Percentiles rank a stretch among this genome's conserved stretches.
phyloP scores from a whole-genome alignment of 92 coral and sea anemone genomes.

The Zoanthus sociatus region DNA sequence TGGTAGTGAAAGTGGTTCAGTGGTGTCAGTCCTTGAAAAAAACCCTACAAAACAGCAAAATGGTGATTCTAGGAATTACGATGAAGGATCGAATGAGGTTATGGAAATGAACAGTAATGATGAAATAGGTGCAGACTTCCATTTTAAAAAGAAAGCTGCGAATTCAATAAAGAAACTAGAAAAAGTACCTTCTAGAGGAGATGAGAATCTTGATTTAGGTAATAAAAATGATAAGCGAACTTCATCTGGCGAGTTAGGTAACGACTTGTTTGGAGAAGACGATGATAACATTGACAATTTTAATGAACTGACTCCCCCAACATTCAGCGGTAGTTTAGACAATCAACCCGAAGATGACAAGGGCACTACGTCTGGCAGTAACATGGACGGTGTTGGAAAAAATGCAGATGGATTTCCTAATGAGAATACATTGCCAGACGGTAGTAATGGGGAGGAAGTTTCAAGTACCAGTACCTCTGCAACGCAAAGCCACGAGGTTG shows the following conservation, averaged over 20 bases:
- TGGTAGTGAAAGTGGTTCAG: too few relatives aligned
- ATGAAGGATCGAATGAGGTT: background rate
- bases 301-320: background rate
- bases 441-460: background rate
- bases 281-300: background rate
- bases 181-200: background rate
- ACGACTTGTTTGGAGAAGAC: conserved; percentile 15
- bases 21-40: too few relatives aligned
- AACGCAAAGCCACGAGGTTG: background rate
- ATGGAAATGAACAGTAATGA: background rate
- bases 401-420: background rate
- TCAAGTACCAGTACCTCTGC: background rate
- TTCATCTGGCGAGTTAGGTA: background rate
- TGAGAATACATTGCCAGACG: background rate
- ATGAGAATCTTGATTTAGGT: background rate
- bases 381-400: background rate
- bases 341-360: background rate
- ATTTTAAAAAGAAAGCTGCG: background rate
- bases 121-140: background rate
- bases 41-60: background rate
- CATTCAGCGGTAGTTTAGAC: background rate
- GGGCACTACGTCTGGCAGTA: background rate
- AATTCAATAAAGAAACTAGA: background rate
- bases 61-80: background rate
- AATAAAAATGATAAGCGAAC: background rate